Base-by-base conservation (phyloP, 2,113 vertebrate species). In the Periophthalmodon schlosseri region DNA sequence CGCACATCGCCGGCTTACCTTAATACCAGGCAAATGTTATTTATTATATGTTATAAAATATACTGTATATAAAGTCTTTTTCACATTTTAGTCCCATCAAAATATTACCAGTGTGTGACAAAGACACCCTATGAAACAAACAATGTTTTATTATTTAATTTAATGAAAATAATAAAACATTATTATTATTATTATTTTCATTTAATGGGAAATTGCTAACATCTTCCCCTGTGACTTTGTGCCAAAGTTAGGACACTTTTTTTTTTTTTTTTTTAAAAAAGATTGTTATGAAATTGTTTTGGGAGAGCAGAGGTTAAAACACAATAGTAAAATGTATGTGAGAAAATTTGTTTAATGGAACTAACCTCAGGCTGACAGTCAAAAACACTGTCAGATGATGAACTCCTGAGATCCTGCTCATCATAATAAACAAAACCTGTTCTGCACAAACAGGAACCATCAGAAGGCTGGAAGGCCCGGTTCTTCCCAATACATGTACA, bases 341-440 rank as follows among this genome's bases (percentile, higher is more conserved):
- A 50, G n/a, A 5, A 14, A 15, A 18, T 47, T 14, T 44, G 9
- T 46, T 36, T 10, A 58, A 23, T 68, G 10, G 7, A 23, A 78
- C 86, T 91, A 64, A 97, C 96, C 95, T 96, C 96, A 63, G 95
- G 95, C 7, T 86, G 92, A 76, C 97, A 98, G 83, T 96, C 96
- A 75, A 94, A 75, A 18, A 93, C 82, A 0, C 95, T 94, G 83
- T 95, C 94, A 69, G 89, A 77, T 1, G 87, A 85, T 4, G 94
- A 89, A 68, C 89, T 93, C 76, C 92, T 88, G 39, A 93, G 93
- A 84, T 94, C 96, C 69, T 95, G 90, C 61, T 94, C 82, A 23
- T 96, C 90, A 18, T 96, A 96, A 88, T 95, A 96, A 54, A 97
- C 50, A 0, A 95, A 94, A 36, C 96, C 95, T 5, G 94, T 93